A percentile compares a stretch with the other conserved stretches of the same genome.
phyloP scores from a whole-genome alignment of 2,113 vertebrate species.

The Galbula dea region DNA sequence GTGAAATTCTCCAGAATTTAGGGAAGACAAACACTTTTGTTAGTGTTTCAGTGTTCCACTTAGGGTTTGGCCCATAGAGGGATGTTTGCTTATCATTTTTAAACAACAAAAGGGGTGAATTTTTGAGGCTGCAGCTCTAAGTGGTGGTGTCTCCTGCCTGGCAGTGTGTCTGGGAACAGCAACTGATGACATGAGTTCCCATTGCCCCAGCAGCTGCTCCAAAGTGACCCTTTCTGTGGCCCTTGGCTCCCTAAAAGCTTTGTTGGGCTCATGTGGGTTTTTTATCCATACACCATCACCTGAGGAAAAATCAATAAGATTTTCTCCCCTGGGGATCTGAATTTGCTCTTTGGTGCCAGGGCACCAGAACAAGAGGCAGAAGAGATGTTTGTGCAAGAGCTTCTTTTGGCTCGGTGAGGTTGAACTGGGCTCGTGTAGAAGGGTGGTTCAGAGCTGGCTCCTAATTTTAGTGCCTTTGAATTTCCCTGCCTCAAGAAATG shows the following conservation, averaged over 20 bases:
- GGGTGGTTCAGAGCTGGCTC: conserved; percentile 2
- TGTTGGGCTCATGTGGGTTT: neutral
- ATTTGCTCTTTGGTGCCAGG: neutral
- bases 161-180: neutral
- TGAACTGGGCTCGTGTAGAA: neutral
- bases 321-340: neutral
- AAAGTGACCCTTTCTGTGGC: rapidly evolving
- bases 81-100: neutral
- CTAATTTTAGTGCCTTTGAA: conserved; percentile 52
- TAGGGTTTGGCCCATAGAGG: neutral
- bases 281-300: neutral
- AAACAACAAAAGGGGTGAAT: neutral
- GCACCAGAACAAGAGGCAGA: neutral
- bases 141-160: neutral
- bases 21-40: neutral
- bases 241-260: neutral
- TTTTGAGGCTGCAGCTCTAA: neutral
- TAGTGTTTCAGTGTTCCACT: neutral
- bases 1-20: neutral
- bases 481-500: neutral
- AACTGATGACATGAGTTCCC: neutral
- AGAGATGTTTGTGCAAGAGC: conserved; percentile 2
- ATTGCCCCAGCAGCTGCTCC: neutral
- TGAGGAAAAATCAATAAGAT: neutral
- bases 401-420: neutral